phyloP scores from a whole-genome alignment of 2,113 vertebrate species.

The Corythornis vintsioides region DNA sequence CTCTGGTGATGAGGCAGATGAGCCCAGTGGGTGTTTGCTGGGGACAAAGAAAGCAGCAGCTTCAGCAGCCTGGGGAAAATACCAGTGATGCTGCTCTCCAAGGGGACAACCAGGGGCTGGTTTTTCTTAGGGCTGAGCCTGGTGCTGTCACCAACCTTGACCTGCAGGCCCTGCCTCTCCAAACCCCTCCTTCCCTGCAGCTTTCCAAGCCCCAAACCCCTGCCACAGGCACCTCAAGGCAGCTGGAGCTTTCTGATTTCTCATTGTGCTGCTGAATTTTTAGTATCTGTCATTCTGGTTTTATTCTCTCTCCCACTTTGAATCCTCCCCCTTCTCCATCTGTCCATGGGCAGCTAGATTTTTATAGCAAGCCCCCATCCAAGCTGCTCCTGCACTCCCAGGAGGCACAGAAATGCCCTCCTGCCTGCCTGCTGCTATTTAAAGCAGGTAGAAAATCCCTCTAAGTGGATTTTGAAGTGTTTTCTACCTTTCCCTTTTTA shows the following conservation, averaged over 20 bases:
- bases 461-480: neutral
- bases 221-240: neutral
- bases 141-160: neutral
- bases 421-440: neutral
- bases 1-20: neutral
- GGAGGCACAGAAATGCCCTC: neutral
- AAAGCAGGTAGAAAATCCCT: neutral
- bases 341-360: neutral
- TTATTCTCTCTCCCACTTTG: neutral
- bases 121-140: neutral
- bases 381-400: neutral
- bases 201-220: neutral
- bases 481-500: neutral
- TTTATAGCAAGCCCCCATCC: neutral
- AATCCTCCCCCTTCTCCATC: constrained; percentile 4
- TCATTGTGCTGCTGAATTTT: neutral
- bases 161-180: neutral
- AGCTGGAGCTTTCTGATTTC: neutral
- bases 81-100: neutral
- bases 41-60: neutral
- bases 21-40: neutral
- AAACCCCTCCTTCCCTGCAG: neutral
- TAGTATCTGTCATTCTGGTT: neutral
- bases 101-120: too few species aligned
- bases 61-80: neutral